Base-by-base conservation (phyloP, 2,888 invertebrate genomes). In the Leptopilina myrica region DNA sequence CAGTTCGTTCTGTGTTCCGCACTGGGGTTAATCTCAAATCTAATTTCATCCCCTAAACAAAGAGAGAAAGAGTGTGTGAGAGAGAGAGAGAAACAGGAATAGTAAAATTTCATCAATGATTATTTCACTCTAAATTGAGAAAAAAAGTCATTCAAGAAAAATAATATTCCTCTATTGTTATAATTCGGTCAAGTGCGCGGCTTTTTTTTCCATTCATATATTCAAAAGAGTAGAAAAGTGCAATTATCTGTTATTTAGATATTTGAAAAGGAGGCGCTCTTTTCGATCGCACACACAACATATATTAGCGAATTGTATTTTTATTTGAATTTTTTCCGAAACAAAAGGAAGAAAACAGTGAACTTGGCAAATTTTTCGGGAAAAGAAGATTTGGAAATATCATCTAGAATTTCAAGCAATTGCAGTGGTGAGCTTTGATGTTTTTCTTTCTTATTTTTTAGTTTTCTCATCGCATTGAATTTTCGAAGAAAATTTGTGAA, bases 1-100 rank as follows among this genome's bases (percentile, higher is more conserved):
- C 84, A 86, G 85, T 86, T 76, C 82, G 83, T 84, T 81, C 77
- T 80, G 78, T 79, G 83, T 82, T 79, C 82, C 83, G 82, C 59
- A 73, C 75, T 79, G 66, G 77, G 76, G 78, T 79, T 76, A 79
- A 77, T 73, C 56, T 73, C 73, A 14, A 49, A 40, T 40, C 53
- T 49, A 53, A 53, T 73, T 73, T 56, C 73, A 73, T n/a, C 73
- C 73, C 73, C 33, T 14, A 53, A 53, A 69, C 20, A 26, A 7
- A 43, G 43, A 43, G 43, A 43, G 43, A 43, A 7, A 43, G 6
- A 43, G 43, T 7, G 6, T 7, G 43, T 7, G 43, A 43, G 3
- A 43, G 43, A 43, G 43, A 43, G 43, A 5, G 43, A 67, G 33
- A 49, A 67, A 49, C 2, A 67, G 4, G 15, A 6, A 46, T n/a